Base-by-base conservation (phyloP, 2,888 invertebrate genomes). In the Ophonus ardosiacus region DNA sequence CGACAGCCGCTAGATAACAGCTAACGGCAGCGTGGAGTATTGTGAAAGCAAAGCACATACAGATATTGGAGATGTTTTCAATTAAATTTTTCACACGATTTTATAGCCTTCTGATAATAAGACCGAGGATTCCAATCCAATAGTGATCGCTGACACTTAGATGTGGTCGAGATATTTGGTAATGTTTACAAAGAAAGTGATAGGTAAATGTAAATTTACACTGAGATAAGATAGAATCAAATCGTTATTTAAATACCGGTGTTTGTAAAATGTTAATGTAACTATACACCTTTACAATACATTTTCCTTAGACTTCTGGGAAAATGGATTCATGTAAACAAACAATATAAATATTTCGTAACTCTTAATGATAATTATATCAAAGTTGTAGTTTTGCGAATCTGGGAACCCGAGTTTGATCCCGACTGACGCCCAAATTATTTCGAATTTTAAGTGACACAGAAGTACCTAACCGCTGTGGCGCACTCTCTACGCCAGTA, bases 211-310 rank as follows among this genome's bases (percentile, higher is more conserved):
- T 71, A 71, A 71, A 71, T 71, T 71, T 71, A 71, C 38, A 71
- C 15, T 38, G 15, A 71, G 68, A 71, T 71, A 71, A 71, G 68
- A 71, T 71, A 71, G n/a, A 3, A 71, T 71, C 68, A 40, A 71
- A 71, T 71, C 68, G 40, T 71, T 71, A 71, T 71, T 71, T 38
- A 71, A 71, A 40, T 40, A 71, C 6, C n/a, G 40, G 31, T 71
- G 15, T 65, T 13, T 24, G 10, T 8, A 31, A 24, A 65, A 65
- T 38, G 17, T 38, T 40, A n/a, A 38, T 68, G 68, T 68, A 31
- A 68, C 38, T 40, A 17, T 38, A 68, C 68, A 68, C 68, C 68
- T 68, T 38, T 38, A 31, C n/a, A n/a, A 59, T 59, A 15, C 17
- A 17, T 61, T 63, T 21, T 8, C 24, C 24, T 8, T 31, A 31